These are phyloP conservation scores for Mycetomoellerius zeteki DNA, from an alignment of 1,140 invertebrate species.

Conservation along the genomic window DNA sequence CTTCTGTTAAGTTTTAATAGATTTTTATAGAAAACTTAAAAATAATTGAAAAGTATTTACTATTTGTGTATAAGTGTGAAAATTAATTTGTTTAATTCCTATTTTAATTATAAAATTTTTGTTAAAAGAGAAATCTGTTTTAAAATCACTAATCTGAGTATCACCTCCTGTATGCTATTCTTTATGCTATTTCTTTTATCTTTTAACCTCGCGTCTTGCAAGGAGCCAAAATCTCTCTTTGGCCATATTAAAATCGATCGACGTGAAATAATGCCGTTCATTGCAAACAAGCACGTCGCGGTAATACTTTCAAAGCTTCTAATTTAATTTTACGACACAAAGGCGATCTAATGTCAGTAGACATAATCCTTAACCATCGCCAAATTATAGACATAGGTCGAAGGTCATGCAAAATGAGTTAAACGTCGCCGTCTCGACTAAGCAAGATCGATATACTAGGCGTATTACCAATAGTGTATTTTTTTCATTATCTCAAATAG, in stretches of 20 bases:
- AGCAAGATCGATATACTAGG: conserved; percentile 57
- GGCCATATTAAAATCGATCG: conserved; percentile 35
- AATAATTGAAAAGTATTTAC: conserved; percentile 4
- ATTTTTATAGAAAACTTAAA: conserved; percentile 3
- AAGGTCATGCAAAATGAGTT: conserved; percentile 61
- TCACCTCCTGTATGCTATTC: neutral
- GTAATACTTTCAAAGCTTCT: conserved; percentile 46
- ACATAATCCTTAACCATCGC: conserved; percentile 49
- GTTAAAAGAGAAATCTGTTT: neutral
- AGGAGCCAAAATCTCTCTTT: conserved; percentile 35
- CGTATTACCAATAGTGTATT: neutral
- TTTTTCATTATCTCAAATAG: neutral
- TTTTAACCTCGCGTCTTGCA: conserved; percentile 23
- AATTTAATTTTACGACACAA: conserved; percentile 56
- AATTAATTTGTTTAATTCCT: neutral
- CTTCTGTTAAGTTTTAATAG: neutral
- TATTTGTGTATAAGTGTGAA: neutral
- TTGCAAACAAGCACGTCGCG: conserved; percentile 41
- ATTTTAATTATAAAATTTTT: conserved; percentile 6
- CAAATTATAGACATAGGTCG: conserved; percentile 49
- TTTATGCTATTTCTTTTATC: conserved; percentile 3
- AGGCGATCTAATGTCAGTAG: conserved; percentile 22
- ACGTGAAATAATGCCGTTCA: conserved; percentile 49
- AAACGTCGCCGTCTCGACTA: conserved; percentile 1
- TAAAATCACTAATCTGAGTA: neutral